These are phyloP conservation scores for Neoaliturus tenellus DNA, from an alignment of 2,888 invertebrate genomes.

Conservation along the genomic window DNA sequence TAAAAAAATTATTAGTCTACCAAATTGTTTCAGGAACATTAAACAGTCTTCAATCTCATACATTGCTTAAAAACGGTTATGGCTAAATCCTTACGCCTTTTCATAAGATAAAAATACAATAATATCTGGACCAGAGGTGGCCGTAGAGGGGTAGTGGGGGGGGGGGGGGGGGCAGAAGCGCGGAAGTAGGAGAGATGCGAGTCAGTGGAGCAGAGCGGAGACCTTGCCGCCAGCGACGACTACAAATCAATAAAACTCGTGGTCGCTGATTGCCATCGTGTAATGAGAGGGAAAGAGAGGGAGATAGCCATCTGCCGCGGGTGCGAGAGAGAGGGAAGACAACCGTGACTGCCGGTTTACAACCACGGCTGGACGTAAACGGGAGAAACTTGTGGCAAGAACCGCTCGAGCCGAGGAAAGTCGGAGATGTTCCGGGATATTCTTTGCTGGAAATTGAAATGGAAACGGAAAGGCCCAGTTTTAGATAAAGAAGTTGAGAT, in stretches of 20 bases:
- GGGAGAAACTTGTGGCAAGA: constrained; percentile 5
- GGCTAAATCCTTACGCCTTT: too few species aligned
- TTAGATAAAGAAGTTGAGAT: too few species aligned
- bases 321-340: constrained; percentile 20
- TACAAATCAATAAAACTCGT: constrained; percentile 53
- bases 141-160: not conserved
- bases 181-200: constrained; percentile 34
- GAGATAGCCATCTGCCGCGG: constrained; percentile 6
- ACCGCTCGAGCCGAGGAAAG: not conserved
- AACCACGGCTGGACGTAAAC: not conserved
- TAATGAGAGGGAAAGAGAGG: constrained; percentile 54
- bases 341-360: constrained; percentile 33
- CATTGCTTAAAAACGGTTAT: too few species aligned
- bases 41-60: too few species aligned
- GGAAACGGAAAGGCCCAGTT: too few species aligned
- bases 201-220: constrained; percentile 44
- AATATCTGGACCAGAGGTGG: too few species aligned
- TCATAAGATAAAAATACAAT: too few species aligned
- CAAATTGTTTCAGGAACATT: too few species aligned
- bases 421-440: too few species aligned
- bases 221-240: constrained; percentile 54
- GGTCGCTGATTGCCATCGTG: constrained; percentile 50
- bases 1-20: too few species aligned
- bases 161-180: not conserved
- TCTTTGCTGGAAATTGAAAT: too few species aligned